Conservation (phyloP, 2,797 vertebrate species). For the Lepus townsendii region DNA sequence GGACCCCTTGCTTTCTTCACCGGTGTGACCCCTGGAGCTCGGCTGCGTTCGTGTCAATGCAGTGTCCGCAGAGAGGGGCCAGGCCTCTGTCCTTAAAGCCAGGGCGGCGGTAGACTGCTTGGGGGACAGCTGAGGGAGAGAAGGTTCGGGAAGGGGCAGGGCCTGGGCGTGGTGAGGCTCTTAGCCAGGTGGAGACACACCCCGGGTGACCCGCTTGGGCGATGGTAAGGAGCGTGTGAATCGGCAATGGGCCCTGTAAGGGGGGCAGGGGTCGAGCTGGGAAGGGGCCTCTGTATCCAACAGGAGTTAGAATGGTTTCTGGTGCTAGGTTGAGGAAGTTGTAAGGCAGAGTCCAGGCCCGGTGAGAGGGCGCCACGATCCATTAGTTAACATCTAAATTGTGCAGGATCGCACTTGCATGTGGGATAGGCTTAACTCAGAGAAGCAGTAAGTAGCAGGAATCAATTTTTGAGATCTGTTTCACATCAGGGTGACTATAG, state of each 20-base stretch:
- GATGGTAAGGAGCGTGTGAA: neutral
- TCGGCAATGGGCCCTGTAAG: neutral
- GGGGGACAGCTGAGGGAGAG: neutral
- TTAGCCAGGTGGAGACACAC: neutral
- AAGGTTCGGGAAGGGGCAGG: neutral
- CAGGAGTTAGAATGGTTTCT: neutral
- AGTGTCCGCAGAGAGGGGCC: neutral
- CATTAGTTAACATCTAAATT: neutral
- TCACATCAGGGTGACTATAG: neutral
- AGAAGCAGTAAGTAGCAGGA: neutral
- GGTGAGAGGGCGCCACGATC: neutral
- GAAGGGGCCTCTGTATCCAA: neutral
- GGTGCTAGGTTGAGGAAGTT: neutral
- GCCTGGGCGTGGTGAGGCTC: neutral
- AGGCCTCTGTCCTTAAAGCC: neutral
- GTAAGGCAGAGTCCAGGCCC: neutral
- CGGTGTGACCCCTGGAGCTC: neutral
- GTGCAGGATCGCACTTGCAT: neutral
- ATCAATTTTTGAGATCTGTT: neutral
- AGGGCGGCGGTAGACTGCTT: no score
- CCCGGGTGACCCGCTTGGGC: fast-evolving
- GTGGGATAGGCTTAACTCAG: neutral
- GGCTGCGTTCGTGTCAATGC: neutral
- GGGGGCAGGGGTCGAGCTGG: neutral
- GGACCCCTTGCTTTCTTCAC: neutral